Conservation (phyloP, 2,113 vertebrate genomes). For the Trichechus manatus region DNA sequence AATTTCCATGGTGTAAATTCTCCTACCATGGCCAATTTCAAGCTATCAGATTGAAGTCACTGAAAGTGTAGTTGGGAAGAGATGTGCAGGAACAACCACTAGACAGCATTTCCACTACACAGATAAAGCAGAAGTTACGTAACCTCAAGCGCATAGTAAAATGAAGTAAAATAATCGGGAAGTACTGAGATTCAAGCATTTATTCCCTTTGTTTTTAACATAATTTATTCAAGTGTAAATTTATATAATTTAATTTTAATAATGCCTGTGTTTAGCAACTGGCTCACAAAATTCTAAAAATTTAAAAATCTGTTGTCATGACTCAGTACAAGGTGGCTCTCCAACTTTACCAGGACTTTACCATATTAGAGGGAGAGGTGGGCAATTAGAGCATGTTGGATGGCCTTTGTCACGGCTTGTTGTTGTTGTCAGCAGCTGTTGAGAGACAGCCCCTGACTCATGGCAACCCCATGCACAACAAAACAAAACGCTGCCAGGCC, state of each 20-base stretch:
- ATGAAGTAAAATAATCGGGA: not conserved
- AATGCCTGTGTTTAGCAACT: slow-evolving; percentile 44
- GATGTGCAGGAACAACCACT: accelerated
- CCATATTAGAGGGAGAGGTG: accelerated
- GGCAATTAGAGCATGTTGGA: not conserved
- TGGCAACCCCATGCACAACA: not conserved
- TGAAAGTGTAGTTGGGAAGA: not conserved
- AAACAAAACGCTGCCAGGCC: not conserved
- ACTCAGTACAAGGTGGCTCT: not conserved
- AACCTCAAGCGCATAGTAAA: not conserved
- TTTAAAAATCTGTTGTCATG: not conserved
- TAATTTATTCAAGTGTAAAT: slow-evolving; percentile 26
- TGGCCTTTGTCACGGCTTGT: not conserved
- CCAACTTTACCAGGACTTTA: not conserved
- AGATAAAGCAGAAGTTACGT: not conserved
- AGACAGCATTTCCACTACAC: too few relatives aligned
- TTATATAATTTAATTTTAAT: slow-evolving; percentile 42
- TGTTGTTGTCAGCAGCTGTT: not conserved
- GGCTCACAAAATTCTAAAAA: slow-evolving; percentile 22
- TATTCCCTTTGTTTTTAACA: not conserved
- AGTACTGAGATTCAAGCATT: not conserved
- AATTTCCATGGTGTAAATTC: not conserved
- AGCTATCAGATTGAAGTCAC: not conserved
- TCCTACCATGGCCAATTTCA: not conserved
- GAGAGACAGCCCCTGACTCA: not conserved